These are phyloP conservation scores for Phrynocephalus vlangalii DNA, from an alignment of 2,797 vertebrate species.

Conservation along the genomic window DNA sequence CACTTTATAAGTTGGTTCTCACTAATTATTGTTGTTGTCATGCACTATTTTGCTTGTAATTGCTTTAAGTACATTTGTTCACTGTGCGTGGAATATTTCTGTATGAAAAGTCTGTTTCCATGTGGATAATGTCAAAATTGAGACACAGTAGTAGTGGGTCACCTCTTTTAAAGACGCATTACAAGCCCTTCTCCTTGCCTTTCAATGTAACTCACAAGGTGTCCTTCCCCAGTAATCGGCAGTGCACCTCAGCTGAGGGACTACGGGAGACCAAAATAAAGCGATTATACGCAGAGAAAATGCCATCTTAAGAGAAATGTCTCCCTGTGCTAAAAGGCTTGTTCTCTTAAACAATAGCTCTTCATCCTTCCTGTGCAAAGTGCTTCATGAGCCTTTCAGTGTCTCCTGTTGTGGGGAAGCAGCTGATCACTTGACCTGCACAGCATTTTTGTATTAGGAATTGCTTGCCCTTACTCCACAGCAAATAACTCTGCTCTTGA, in stretches of 20 bases:
- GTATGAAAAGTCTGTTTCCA: neutral
- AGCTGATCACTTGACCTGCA: constrained; percentile 31
- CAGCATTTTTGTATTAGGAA: constrained; percentile 27
- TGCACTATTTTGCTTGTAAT: too few species aligned
- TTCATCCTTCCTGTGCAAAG: constrained; percentile 5
- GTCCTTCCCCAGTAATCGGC: neutral
- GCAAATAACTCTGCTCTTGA: constrained; percentile 26
- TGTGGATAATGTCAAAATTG: neutral
- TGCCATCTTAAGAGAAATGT: constrained; percentile 20
- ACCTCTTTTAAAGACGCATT: neutral
- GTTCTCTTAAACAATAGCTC: constrained; percentile 24
- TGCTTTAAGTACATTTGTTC: neutral
- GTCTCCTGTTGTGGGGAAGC: constrained; percentile 25
- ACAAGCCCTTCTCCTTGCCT: neutral
- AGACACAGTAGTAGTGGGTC: neutral
- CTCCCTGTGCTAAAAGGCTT: constrained; percentile 28
- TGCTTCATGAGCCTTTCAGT: constrained; percentile 27
- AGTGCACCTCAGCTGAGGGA: neutral
- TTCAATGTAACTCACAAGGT: constrained; percentile 6
- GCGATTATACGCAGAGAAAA: constrained; percentile 18
- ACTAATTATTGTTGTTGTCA: too few species aligned
- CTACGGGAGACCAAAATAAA: constrained; percentile 6
- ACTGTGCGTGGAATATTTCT: neutral
- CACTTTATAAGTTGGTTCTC: too few species aligned
- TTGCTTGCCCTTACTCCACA: neutral